Percentiles rank a stretch among this genome's conserved stretches.
Evolutionary conservation across 2,888 invertebrate genomes (phyloP).

Genomic region (Conchocele bisecta): DNA sequence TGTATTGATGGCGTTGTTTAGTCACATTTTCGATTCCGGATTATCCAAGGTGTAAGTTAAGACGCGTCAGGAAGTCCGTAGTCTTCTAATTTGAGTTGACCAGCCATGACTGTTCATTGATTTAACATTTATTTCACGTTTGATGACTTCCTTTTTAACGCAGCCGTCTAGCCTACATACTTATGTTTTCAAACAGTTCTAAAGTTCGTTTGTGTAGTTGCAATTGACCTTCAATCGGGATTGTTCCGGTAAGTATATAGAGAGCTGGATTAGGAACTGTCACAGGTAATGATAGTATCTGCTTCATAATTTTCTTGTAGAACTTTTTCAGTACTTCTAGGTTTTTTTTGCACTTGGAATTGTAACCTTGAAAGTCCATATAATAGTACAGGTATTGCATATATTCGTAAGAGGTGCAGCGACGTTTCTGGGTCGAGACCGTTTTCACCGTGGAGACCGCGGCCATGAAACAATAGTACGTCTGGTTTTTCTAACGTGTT

Average conservation of each 20-base stretch:
- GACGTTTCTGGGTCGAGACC: slow-evolving; percentile 3
- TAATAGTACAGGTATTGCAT: background rate
- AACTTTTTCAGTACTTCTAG: background rate
- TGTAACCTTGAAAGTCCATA: too few species aligned
- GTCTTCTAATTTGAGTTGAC: background rate
- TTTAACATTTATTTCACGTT: background rate
- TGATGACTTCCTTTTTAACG: background rate
- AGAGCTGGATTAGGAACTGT: slow-evolving; percentile 3
- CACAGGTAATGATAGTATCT: background rate
- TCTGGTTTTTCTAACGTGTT: slow-evolving; percentile 5
- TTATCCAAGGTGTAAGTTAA: background rate
- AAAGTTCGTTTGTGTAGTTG: background rate
- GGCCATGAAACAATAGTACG: too few species aligned
- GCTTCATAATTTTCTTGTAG: slow-evolving; percentile 5
- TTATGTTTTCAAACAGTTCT: background rate
- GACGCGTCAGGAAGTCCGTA: background rate
- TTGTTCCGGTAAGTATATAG: background rate
- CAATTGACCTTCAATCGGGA: background rate
- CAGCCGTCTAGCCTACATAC: background rate
- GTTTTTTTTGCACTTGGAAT: too few species aligned
- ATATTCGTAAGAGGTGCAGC: background rate
- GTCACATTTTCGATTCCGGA: background rate
- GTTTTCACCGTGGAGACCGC: slow-evolving; percentile 5
- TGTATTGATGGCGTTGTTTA: background rate
- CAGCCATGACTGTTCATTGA: background rate